A percentile compares a stretch with the other conserved stretches of the same genome.
phyloP scores from a whole-genome alignment of 2,113 vertebrate genomes.

The Pelmatolapia mariae region DNA sequence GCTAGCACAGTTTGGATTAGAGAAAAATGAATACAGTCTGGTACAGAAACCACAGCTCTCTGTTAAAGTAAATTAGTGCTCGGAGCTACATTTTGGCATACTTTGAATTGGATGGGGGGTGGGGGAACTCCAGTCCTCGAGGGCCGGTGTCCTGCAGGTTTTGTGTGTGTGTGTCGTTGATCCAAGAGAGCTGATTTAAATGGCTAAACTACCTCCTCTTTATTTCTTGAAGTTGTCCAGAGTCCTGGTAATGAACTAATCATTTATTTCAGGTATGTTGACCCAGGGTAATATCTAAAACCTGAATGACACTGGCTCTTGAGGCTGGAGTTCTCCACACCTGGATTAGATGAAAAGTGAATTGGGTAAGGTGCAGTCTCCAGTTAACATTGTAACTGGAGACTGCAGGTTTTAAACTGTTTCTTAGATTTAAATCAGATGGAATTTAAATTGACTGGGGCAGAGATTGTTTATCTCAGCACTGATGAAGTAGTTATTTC shows the following conservation, averaged over 20 bases:
- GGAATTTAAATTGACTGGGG: neutral
- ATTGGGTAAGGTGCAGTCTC: too few species aligned
- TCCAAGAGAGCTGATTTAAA: neutral
- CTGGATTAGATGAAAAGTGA: neutral
- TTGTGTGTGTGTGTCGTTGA: neutral
- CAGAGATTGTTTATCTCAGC: neutral
- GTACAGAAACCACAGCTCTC: neutral
- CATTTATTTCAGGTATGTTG: neutral
- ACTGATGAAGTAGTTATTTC: neutral
- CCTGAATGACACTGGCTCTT: neutral
- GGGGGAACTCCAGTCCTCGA: neutral
- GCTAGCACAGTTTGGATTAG: neutral
- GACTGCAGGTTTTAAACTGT: neutral
- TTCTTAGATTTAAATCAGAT: neutral
- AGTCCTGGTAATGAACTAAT: neutral
- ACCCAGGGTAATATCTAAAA: neutral
- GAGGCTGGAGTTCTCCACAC: neutral
- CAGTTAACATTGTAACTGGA: neutral
- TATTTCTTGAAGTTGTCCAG: neutral
- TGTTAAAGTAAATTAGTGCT: neutral
- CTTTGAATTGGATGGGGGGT: neutral
- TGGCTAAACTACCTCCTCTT: neutral
- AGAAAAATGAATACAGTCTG: neutral
- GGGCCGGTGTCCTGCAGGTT: neutral
- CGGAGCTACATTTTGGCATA: neutral